A percentile compares a stretch with the other conserved stretches of the same genome.
phyloP scores from a whole-genome alignment of 2,888 invertebrate genomes.

The Calliscelio sp. region DNA sequence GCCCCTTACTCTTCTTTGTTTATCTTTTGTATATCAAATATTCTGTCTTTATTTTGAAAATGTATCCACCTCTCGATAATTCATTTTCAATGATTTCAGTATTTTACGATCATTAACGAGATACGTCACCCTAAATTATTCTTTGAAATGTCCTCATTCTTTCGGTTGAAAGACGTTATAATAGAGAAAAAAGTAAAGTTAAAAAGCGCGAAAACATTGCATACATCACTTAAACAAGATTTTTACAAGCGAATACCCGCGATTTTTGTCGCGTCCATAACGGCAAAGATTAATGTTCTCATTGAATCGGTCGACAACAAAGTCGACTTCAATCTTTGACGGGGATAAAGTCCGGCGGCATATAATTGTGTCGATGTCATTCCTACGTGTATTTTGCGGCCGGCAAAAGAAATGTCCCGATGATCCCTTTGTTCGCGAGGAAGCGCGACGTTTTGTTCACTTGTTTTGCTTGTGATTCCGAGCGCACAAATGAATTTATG shows the following conservation, averaged over 20 bases:
- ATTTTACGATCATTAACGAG: too few relatives aligned
- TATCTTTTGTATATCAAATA: too few relatives aligned
- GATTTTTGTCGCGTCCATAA: slow-evolving; percentile 56
- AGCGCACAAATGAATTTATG: slow-evolving; percentile 76
- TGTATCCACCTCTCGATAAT: too few relatives aligned
- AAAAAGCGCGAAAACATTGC: too few relatives aligned
- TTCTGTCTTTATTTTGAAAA: too few relatives aligned
- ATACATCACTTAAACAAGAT: slow-evolving; percentile 18
- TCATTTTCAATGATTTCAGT: too few relatives aligned
- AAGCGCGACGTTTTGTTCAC: slow-evolving; percentile 60
- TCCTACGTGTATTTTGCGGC: slow-evolving; percentile 54
- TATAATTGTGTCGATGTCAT: slow-evolving; percentile 63
- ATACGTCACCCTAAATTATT: too few relatives aligned
- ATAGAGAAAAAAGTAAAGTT: too few relatives aligned
- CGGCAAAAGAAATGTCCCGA: slow-evolving; percentile 55
- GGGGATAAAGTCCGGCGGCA: slow-evolving; percentile 40
- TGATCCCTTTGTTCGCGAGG: slow-evolving; percentile 63
- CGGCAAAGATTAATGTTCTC: slow-evolving; percentile 48
- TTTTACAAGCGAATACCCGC: slow-evolving; percentile 36
- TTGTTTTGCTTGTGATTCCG: slow-evolving; percentile 59
- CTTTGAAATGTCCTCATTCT: too few relatives aligned
- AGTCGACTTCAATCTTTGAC: slow-evolving; percentile 52
- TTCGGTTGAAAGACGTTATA: too few relatives aligned
- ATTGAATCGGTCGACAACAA: slow-evolving; percentile 48
- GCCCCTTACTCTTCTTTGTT: too few relatives aligned